phyloP scores from a whole-genome alignment of 2,888 invertebrate species.

The Hesperia comma region DNA sequence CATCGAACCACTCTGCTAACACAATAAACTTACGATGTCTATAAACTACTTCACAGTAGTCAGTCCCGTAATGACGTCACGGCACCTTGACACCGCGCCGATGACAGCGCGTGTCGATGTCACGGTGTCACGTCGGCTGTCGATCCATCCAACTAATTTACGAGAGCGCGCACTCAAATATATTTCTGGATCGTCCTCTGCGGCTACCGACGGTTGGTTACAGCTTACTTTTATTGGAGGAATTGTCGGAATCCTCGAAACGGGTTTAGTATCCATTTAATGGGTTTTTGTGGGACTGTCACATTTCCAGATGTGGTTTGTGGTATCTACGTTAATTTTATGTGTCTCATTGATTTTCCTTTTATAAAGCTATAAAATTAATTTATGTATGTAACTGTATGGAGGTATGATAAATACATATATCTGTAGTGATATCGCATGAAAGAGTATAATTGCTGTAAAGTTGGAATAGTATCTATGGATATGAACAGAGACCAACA shows the following conservation, averaged over 20 bases:
- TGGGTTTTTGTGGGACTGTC: not conserved
- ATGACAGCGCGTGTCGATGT: slow-evolving; percentile 51
- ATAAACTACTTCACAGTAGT: not conserved
- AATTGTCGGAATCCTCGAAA: slow-evolving; percentile 11
- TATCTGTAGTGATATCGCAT: too few relatives aligned
- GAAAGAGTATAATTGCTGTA: too few relatives aligned
- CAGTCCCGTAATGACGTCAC: slow-evolving; percentile 14
- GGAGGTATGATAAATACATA: too few relatives aligned
- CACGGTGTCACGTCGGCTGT: slow-evolving; percentile 48
- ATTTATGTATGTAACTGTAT: too few relatives aligned
- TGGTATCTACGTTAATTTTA: slow-evolving; percentile 2
- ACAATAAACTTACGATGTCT: too few relatives aligned
- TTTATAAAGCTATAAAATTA: too few relatives aligned
- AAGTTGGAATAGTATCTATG: too few relatives aligned
- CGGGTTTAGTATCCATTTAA: slow-evolving; percentile 2
- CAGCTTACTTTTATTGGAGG: slow-evolving; percentile 21
- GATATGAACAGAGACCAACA: too few relatives aligned
- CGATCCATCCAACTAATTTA: slow-evolving; percentile 54
- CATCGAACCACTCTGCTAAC: too few relatives aligned
- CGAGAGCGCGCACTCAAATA: slow-evolving; percentile 44
- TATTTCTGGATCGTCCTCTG: slow-evolving; percentile 49
- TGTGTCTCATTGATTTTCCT: not conserved
- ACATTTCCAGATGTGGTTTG: slow-evolving; percentile 14
- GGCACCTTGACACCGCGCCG: slow-evolving; percentile 53
- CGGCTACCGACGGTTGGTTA: slow-evolving; percentile 40